phyloP scores from a whole-genome alignment of 2,797 vertebrate species.

The Enteromius paludinosus region DNA sequence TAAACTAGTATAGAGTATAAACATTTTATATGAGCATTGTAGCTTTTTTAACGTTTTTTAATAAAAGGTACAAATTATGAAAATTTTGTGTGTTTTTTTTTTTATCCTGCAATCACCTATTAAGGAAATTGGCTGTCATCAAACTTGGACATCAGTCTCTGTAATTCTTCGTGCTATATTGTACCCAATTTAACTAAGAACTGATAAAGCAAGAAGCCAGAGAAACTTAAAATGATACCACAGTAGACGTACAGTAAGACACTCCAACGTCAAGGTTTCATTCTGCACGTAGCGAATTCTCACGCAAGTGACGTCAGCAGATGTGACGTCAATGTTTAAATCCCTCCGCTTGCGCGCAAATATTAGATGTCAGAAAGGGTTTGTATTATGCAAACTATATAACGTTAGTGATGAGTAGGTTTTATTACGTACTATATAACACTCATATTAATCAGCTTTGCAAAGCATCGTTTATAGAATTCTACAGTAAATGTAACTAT shows the following conservation, averaged over 20 bases:
- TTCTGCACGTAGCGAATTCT: neutral
- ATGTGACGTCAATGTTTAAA: slow-evolving; percentile 56
- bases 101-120: neutral
- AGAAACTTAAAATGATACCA: neutral
- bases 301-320: slow-evolving; percentile 46
- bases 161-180: neutral
- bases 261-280: neutral
- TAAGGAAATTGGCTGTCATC: neutral
- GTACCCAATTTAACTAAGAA: neutral
- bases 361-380: neutral
- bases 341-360: slow-evolving; percentile 23
- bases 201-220: neutral
- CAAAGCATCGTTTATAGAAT: neutral
- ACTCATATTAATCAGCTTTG: neutral
- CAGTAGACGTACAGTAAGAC: neutral
- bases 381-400: neutral
- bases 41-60: slow-evolving; percentile 68
- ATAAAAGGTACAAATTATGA: slow-evolving; percentile 65
- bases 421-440: neutral
- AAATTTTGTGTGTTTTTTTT: slow-evolving; percentile 6
- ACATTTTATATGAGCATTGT: slow-evolving; percentile 69
- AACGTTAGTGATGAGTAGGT: neutral
- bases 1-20: slow-evolving; percentile 66
- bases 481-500: neutral
- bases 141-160: neutral